A percentile compares a stretch with the other conserved stretches of the same genome.
Evolutionary conservation across 2,113 vertebrate species (phyloP).

Genomic region (Chionis minor): DNA sequence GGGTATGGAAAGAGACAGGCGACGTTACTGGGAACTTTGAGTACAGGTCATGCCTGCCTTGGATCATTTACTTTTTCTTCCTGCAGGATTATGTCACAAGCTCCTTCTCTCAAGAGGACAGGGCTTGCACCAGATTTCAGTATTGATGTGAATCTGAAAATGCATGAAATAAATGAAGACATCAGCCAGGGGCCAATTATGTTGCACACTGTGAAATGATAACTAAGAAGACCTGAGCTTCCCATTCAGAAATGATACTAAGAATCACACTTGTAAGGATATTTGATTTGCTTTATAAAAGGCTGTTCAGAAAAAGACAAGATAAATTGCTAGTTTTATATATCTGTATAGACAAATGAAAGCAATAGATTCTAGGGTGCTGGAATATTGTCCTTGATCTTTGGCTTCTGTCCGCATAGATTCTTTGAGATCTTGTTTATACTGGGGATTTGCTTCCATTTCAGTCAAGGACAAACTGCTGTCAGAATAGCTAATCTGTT

Average conservation of each 20-base stretch:
- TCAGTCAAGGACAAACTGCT: background rate
- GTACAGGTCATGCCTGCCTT: background rate
- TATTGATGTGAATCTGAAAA: background rate
- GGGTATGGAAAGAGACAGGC: background rate
- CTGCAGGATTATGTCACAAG: background rate
- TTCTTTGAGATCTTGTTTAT: background rate
- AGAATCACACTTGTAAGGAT: background rate
- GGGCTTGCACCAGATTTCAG: background rate
- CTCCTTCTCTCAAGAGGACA: background rate
- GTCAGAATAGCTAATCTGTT: background rate
- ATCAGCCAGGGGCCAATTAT: background rate
- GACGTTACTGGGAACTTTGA: background rate
- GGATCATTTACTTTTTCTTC: background rate
- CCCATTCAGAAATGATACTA: background rate
- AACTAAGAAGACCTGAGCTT: background rate
- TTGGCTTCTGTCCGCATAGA: background rate
- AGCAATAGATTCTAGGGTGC: background rate
- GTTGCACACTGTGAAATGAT: background rate
- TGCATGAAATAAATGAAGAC: background rate
- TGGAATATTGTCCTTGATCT: background rate
- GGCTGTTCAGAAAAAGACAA: background rate
- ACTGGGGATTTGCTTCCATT: background rate
- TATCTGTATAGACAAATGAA: background rate
- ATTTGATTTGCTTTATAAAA: conserved; percentile 12
- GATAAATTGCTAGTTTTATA: background rate